Evolutionary conservation across 92 coral and sea anemone genomes (phyloP).

Genomic region (Epizoanthus scotinus): DNA sequence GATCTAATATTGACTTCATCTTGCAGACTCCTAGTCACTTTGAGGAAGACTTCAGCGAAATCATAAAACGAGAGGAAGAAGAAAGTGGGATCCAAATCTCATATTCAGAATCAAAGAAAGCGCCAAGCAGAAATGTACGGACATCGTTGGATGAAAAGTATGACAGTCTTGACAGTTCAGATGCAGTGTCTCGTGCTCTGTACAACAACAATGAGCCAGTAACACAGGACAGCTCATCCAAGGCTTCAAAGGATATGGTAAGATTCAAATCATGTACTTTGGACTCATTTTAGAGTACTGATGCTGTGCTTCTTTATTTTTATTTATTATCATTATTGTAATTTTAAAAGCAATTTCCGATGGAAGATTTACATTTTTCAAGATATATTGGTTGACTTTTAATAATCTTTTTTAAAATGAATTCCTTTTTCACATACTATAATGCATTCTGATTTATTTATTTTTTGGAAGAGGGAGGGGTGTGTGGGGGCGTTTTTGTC

Average conservation of each 20-base stretch:
- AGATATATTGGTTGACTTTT: too few species aligned
- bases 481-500: not conserved
- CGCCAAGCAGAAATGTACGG: slow-evolving; percentile 65
- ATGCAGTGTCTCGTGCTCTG: slow-evolving; percentile 35
- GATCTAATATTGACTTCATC: not conserved
- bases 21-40: slow-evolving; percentile 82
- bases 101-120: slow-evolving; percentile 54
- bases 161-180: slow-evolving; percentile 47
- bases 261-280: not conserved
- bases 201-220: slow-evolving; percentile 20
- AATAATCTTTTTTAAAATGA: not conserved
- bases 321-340: too few species aligned
- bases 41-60: slow-evolving; percentile 94
- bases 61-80: slow-evolving; percentile 86
- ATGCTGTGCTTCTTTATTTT: too few species aligned
- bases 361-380: too few species aligned
- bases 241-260: slow-evolving; percentile 10
- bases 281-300: not conserved
- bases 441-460: too few species aligned
- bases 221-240: slow-evolving; percentile 19
- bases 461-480: too few species aligned
- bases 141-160: slow-evolving; percentile 77
- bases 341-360: too few species aligned
- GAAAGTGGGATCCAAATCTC: slow-evolving; percentile 84
- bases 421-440: too few species aligned